Percentiles rank a stretch among this genome's conserved stretches.
These are phyloP conservation scores for Acronicta psi DNA, from an alignment of 2,888 invertebrate species.

Conservation along the genomic window DNA sequence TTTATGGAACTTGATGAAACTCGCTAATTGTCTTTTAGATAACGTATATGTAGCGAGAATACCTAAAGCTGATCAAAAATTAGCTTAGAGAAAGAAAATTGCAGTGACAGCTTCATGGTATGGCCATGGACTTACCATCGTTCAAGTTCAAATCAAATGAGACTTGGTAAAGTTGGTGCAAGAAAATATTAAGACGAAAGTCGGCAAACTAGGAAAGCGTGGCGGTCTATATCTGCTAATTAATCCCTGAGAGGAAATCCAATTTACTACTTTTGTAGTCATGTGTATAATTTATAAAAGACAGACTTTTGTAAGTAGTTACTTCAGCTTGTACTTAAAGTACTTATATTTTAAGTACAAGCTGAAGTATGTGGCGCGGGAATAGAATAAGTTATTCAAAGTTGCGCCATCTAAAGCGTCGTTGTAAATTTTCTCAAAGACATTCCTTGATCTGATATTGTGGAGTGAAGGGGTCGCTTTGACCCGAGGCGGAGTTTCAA, in stretches of 20 bases:
- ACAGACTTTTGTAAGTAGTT: slow-evolving; percentile 24
- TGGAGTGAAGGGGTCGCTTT: slow-evolving; percentile 65
- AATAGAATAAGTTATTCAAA: slow-evolving; percentile 53
- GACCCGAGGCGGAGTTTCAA: slow-evolving; percentile 67
- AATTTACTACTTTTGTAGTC: slow-evolving; percentile 2
- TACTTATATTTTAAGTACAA: too few species aligned
- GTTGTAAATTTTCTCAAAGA: slow-evolving; percentile 66
- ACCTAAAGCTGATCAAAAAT: too few species aligned
- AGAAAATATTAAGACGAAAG: too few species aligned
- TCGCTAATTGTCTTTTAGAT: neutral
- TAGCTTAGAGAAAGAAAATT: too few species aligned
- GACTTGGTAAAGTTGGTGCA: too few species aligned
- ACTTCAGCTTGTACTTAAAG: too few species aligned
- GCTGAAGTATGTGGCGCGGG: slow-evolving; percentile 31
- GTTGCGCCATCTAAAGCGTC: slow-evolving; percentile 56
- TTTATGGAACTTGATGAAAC: slow-evolving; percentile 1
- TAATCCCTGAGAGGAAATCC: too few species aligned
- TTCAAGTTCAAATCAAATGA: too few species aligned
- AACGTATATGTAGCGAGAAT: neutral
- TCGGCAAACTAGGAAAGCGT: too few species aligned
- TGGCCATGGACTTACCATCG: too few species aligned
- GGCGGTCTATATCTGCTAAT: too few species aligned
- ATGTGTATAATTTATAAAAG: slow-evolving; percentile 26
- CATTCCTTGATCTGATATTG: slow-evolving; percentile 72
- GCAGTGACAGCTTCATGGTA: too few species aligned